These are phyloP conservation scores for Apaloderma vittatum DNA, from an alignment of 2,113 vertebrate genomes.

Conservation along the genomic window DNA sequence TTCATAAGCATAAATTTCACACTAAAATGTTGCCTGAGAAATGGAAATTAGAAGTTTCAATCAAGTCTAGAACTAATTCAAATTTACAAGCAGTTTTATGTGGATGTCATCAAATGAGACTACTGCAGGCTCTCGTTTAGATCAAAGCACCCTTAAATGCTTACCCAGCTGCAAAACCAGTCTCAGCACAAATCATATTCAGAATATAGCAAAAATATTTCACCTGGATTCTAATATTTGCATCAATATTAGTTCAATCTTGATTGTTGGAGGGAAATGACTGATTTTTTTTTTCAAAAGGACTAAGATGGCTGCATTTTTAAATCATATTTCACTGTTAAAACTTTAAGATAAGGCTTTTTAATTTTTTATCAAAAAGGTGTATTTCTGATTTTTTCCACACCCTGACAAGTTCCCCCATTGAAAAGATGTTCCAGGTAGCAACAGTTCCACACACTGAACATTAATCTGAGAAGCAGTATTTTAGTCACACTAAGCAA, in stretches of 20 bases:
- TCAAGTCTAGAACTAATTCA: conserved; percentile 43
- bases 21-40: conserved; percentile 10
- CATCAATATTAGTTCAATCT: neutral
- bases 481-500: neutral
- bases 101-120: conserved; percentile 15
- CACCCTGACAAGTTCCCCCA: neutral
- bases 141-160: conserved; percentile 6
- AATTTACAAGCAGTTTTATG: conserved; percentile 47
- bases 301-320: neutral
- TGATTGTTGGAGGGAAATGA: neutral
- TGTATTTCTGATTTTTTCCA: neutral
- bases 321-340: neutral
- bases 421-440: neutral
- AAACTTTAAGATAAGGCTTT: neutral
- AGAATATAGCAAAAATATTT: neutral
- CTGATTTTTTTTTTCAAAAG: neutral
- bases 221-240: neutral
- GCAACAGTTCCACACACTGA: neutral
- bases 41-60: conserved; percentile 48
- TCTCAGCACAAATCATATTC: neutral
- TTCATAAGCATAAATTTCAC: conserved; percentile 15
- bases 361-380: neutral
- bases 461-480: neutral
- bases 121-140: neutral
- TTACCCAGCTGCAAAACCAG: neutral